phyloP scores from a whole-genome alignment of 2,797 vertebrate species.

The Sebastes ruberrimus region DNA sequence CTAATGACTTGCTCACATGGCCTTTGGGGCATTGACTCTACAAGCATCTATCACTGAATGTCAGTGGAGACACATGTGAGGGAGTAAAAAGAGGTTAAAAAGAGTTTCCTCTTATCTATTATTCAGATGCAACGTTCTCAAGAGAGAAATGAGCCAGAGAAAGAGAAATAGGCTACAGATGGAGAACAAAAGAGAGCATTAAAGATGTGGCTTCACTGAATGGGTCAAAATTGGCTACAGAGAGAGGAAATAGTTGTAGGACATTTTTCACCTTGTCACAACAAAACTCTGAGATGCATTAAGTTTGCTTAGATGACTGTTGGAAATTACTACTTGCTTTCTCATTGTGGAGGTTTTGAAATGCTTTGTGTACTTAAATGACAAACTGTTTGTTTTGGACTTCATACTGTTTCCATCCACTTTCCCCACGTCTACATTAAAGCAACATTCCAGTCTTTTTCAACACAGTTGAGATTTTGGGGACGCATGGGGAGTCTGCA shows the following conservation, averaged over 20 bases:
- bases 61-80: not conserved
- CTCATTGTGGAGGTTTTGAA: not conserved
- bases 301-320: not conserved
- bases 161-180: not conserved
- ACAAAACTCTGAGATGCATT: not conserved
- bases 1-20: not conserved
- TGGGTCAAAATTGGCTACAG: not conserved
- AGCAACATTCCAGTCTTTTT: not conserved
- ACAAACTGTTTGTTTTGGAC: not conserved
- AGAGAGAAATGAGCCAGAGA: not conserved
- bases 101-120: not conserved
- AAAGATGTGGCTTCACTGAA: not conserved
- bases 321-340: not conserved
- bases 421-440: not conserved
- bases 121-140: not conserved
- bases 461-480: not conserved
- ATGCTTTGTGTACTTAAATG: not conserved
- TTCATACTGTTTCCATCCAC: not conserved
- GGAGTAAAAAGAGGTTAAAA: not conserved
- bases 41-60: not conserved
- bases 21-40: not conserved
- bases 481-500: not conserved
- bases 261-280: not conserved
- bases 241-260: not conserved
- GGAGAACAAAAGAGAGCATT: not conserved